Percentiles rank a stretch among this genome's conserved stretches.
These are phyloP conservation scores for Epinotia brunnichana DNA, from an alignment of 2,888 invertebrate species.

Conservation along the genomic window DNA sequence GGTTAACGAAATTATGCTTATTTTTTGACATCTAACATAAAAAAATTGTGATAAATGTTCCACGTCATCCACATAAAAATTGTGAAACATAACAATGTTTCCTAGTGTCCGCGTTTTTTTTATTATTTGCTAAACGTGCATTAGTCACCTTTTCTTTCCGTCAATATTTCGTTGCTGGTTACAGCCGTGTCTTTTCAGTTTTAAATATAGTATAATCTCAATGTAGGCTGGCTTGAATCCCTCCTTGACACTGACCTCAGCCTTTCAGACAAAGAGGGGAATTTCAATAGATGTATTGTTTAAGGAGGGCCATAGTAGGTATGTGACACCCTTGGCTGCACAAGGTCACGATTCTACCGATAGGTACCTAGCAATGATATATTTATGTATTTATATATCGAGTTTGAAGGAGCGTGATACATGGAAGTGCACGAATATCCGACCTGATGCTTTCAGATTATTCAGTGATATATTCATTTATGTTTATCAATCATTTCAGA, in stretches of 20 bases:
- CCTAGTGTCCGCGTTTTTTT: too few species aligned
- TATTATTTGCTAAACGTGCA: not conserved
- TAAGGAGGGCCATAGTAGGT: constrained; percentile 26
- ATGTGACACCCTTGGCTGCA: constrained; percentile 32
- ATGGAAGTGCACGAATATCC: not conserved
- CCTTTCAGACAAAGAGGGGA: constrained; percentile 34
- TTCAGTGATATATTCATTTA: too few species aligned
- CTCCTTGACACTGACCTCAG: constrained; percentile 35
- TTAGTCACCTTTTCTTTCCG: not conserved
- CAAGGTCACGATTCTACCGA: constrained; percentile 18
- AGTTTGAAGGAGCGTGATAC: not conserved
- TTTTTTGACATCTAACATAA: too few species aligned
- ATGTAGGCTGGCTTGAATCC: constrained; percentile 3
- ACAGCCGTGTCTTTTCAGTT: not conserved
- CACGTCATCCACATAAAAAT: too few species aligned
- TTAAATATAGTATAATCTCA: not conserved
- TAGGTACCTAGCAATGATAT: not conserved
- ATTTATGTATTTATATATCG: too few species aligned
- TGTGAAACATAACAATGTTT: too few species aligned
- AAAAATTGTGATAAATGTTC: too few species aligned
- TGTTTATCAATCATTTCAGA: too few species aligned
- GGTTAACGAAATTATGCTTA: too few species aligned
- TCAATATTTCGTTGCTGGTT: not conserved
- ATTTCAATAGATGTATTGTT: constrained; percentile 44
- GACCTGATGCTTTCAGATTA: not conserved